Conservation (phyloP, 1,140 invertebrate species). For the Varroa destructor region DNA sequence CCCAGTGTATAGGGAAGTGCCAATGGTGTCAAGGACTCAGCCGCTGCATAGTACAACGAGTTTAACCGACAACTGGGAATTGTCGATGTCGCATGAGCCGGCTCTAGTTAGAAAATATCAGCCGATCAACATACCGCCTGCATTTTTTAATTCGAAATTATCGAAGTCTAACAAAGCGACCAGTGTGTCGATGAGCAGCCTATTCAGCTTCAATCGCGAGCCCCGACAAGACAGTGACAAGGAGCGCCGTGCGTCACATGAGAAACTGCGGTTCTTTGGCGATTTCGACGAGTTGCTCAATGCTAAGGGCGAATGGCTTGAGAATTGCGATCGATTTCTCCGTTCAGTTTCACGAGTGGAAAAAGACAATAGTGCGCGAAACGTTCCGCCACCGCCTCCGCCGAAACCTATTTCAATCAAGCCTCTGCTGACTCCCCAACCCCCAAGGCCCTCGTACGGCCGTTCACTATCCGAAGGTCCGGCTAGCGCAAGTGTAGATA, state of each 20-base stretch:
- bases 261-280: neutral
- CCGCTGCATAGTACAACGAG: too few species aligned
- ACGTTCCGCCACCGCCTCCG: neutral
- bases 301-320: neutral
- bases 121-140: too few species aligned
- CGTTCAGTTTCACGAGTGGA: neutral
- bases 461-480: neutral
- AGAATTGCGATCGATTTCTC: constrained; percentile 3
- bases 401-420: neutral
- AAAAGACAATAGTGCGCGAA: too few species aligned
- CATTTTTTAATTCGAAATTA: too few species aligned
- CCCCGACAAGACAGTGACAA: neutral
- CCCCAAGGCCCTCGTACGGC: neutral
- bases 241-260: neutral
- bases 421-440: neutral
- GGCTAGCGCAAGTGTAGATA: neutral
- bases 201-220: too few species aligned
- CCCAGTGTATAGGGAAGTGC: constrained; percentile 5
- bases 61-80: too few species aligned
- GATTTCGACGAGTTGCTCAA: neutral
- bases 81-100: too few species aligned
- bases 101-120: too few species aligned
- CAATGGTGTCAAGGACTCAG: neutral
- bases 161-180: too few species aligned
- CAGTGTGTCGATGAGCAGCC: too few species aligned